Conservation (phyloP, 2,797 vertebrate species). For the Neomorphus geoffroyi region DNA sequence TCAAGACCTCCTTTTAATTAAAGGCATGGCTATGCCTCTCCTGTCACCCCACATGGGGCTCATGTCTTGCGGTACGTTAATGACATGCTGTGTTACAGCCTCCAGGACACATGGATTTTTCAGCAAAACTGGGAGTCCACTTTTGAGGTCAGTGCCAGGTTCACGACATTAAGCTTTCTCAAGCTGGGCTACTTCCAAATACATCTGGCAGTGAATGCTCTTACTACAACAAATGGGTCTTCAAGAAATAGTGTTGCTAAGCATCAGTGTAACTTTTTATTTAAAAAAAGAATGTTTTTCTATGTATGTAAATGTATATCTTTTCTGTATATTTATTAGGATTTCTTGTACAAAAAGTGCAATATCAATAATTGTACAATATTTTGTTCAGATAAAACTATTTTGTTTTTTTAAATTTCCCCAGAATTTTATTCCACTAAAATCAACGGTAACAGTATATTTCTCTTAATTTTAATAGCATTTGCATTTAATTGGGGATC, state of each 20-base stretch:
- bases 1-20: not conserved
- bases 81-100: conserved; percentile 23
- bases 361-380: conserved; percentile 85
- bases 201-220: not conserved
- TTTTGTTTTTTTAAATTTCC: conserved; percentile 63
- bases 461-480: conserved; percentile 62
- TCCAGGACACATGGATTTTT: not conserved
- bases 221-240: conserved; percentile 58
- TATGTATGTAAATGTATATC: conserved; percentile 79
- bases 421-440: conserved; percentile 69
- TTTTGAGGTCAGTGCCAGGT: not conserved
- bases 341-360: conserved; percentile 85
- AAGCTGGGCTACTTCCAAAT: not conserved
- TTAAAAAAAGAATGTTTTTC: conserved; percentile 76
- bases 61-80: not conserved
- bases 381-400: conserved; percentile 77
- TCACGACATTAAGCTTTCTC: not conserved
- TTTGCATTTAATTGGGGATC: conserved; percentile 65
- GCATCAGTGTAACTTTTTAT: conserved; percentile 72
- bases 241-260: conserved; percentile 71
- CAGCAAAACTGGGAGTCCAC: not conserved
- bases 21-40: not conserved
- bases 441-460: conserved; percentile 38
- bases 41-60: not conserved
- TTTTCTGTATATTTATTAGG: conserved; percentile 94